These are phyloP conservation scores for Stenodera caucasica DNA, from an alignment of 2,888 invertebrate species.

Conservation along the genomic window DNA sequence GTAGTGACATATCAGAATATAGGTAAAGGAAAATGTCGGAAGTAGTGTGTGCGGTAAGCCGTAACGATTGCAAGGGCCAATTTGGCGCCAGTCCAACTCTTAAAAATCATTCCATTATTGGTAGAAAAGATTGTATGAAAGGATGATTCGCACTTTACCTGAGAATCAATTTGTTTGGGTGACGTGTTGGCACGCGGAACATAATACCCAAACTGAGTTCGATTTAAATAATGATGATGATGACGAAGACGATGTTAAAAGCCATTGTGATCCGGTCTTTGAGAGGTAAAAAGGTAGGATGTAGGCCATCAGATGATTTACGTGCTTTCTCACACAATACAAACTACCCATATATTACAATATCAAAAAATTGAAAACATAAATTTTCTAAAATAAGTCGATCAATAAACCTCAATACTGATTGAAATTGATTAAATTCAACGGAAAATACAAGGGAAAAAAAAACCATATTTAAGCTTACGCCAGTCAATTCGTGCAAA, in stretches of 20 bases:
- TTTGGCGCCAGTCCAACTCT: slow-evolving; percentile 34
- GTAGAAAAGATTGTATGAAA: slow-evolving; percentile 25
- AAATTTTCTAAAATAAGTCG: not conserved
- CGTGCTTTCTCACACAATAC: not conserved
- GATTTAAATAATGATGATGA: not conserved
- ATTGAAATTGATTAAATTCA: not conserved
- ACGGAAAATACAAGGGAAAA: not conserved
- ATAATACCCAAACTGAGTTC: slow-evolving; percentile 18
- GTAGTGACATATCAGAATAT: not conserved
- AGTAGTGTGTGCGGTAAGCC: slow-evolving; percentile 24
- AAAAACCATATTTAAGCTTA: slow-evolving; percentile 22
- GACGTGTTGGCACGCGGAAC: slow-evolving; percentile 30
- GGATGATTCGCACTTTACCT: slow-evolving; percentile 32
- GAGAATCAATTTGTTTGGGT: slow-evolving; percentile 35
- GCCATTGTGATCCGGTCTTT: slow-evolving; percentile 24
- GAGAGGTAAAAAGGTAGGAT: slow-evolving; percentile 13
- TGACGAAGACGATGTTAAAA: slow-evolving; percentile 25
- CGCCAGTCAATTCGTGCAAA: slow-evolving; percentile 22
- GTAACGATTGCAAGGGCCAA: slow-evolving; percentile 34
- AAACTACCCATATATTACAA: not conserved
- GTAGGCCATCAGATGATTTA: slow-evolving; percentile 21
- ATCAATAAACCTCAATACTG: not conserved
- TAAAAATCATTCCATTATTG: slow-evolving; percentile 35
- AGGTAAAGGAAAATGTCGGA: not conserved
- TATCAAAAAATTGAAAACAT: not conserved